A percentile compares a stretch with the other conserved stretches of the same genome.
phyloP scores from a whole-genome alignment of 2,113 vertebrate species.

The Tyrannus savana region DNA sequence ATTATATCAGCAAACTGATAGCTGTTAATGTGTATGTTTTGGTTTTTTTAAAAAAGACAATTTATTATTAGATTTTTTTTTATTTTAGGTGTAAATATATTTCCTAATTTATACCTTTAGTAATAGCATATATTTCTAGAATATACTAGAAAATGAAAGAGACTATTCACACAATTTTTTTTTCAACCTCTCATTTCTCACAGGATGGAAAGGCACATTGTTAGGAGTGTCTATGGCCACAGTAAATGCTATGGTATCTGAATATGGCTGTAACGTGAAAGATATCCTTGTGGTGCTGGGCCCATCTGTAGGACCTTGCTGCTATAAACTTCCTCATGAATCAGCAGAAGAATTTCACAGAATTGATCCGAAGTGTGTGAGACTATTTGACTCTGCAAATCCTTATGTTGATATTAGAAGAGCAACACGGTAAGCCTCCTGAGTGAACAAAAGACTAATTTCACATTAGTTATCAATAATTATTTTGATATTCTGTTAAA shows the following conservation, averaged over 20 bases:
- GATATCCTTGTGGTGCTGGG: constrained; percentile 87
- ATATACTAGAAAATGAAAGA: not conserved
- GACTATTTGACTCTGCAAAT: constrained; percentile 64
- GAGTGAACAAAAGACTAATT: not conserved
- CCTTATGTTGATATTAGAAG: constrained; percentile 86
- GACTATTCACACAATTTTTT: not conserved
- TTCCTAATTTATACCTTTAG: not conserved
- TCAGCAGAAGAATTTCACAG: constrained; percentile 78
- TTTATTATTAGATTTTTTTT: not conserved
- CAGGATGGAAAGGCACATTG: constrained; percentile 93
- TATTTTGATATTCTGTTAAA: not conserved
- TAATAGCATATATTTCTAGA: not conserved
- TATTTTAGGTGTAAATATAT: not conserved
- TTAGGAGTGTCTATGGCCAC: constrained; percentile 88
- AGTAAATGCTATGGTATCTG: constrained; percentile 84
- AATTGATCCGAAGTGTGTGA: constrained; percentile 85
- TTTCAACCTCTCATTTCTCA: not conserved
- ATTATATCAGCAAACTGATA: not conserved
- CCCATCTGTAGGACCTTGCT: constrained; percentile 89
- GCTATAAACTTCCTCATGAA: constrained; percentile 82
- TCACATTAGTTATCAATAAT: not conserved
- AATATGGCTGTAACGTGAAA: constrained; percentile 77
- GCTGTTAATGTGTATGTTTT: not conserved
- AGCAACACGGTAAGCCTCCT: constrained; percentile 84
- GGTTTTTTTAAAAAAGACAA: not conserved